Conservation (phyloP, 2,797 vertebrate genomes). For the Tenualosa ilisha region DNA sequence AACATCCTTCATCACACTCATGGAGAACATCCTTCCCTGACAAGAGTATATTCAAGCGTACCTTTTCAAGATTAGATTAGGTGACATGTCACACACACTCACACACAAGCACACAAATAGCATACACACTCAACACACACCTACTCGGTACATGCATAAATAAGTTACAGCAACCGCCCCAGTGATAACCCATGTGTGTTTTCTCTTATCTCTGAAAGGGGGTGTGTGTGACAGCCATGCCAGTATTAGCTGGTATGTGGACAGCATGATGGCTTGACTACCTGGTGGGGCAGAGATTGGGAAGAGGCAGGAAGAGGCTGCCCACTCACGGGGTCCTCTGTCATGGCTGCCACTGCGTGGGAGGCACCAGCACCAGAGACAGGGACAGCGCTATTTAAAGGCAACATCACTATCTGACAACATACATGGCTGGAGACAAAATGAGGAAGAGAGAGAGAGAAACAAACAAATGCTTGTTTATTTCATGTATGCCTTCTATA, state of each 20-base stretch:
- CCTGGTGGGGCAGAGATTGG: neutral
- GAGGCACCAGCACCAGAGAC: too few relatives aligned
- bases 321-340: too few relatives aligned
- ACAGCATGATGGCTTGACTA: neutral
- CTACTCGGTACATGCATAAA: neutral
- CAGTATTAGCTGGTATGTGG: neutral
- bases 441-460: neutral
- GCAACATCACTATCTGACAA: neutral
- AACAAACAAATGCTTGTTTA: too few relatives aligned
- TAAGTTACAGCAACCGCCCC: too few relatives aligned
- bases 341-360: too few relatives aligned
- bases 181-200: neutral
- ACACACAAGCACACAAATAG: neutral
- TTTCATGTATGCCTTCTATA: too few relatives aligned
- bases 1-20: too few relatives aligned
- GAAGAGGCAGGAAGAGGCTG: neutral
- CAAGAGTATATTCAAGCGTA: too few relatives aligned
- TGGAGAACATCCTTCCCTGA: neutral
- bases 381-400: neutral
- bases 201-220: neutral
- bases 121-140: constrained; percentile 5
- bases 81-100: neutral
- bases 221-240: neutral
- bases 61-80: too few relatives aligned
- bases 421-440: neutral